Evolutionary conservation across 2,797 vertebrate species (phyloP).

Genomic region (Syngnathus acus): DNA sequence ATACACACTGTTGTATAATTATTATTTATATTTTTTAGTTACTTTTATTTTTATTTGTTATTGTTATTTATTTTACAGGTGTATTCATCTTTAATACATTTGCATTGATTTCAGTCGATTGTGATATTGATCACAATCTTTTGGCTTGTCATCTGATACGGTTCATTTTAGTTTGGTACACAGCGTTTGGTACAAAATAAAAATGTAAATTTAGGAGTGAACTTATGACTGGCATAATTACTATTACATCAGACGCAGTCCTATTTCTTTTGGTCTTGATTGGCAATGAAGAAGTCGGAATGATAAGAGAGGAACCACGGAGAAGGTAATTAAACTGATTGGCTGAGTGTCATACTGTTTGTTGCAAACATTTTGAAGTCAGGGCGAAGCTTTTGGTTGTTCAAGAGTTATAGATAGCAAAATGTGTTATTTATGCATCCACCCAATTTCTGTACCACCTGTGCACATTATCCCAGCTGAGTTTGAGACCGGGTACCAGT

Average conservation of each 20-base stretch:
- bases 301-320: background rate
- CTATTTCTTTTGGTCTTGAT: background rate
- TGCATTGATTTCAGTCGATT: background rate
- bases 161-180: no score
- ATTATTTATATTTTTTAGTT: no score
- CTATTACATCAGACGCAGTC: background rate
- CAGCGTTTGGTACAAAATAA: no score
- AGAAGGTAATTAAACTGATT: background rate
- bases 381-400: no score
- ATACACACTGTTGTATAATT: no score
- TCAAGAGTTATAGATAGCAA: background rate
- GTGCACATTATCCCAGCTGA: no score
- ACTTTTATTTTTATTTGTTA: no score
- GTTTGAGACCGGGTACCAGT: no score
- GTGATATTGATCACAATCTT: background rate
- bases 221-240: background rate
- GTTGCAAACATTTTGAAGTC: background rate
- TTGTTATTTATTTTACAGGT: no score
- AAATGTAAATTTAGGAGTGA: background rate
- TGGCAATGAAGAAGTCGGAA: background rate
- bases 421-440: background rate
- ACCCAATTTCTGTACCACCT: no score
- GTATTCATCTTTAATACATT: background rate
- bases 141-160: background rate
- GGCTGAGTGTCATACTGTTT: background rate